phyloP scores from a whole-genome alignment of 2,113 vertebrate genomes.

The Pseudopipra pipra region DNA sequence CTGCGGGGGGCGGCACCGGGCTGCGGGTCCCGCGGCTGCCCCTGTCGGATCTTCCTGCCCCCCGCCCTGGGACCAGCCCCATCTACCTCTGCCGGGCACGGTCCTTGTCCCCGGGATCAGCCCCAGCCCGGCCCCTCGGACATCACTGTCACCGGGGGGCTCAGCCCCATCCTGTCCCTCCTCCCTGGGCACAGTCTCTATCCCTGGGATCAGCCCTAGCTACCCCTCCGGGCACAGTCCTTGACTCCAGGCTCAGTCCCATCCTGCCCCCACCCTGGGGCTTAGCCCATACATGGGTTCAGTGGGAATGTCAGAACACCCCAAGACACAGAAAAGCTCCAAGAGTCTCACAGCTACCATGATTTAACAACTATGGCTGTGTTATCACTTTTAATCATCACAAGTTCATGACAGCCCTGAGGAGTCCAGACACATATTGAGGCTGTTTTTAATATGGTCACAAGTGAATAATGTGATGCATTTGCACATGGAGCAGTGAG shows the following conservation, averaged over 20 bases:
- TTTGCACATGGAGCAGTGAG: neutral
- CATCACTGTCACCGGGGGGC: neutral
- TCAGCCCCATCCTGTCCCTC: neutral
- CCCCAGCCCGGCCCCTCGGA: neutral
- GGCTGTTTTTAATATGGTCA: neutral
- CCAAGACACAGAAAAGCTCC: neutral
- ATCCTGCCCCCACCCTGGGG: neutral
- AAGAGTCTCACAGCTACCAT: neutral
- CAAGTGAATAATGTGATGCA: slow-evolving; percentile 4
- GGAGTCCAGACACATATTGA: neutral
- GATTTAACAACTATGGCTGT: neutral
- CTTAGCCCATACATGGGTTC: neutral
- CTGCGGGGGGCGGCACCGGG: neutral
- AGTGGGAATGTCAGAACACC: neutral
- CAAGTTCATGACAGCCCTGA: neutral
- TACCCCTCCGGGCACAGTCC: neutral
- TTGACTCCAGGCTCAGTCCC: neutral
- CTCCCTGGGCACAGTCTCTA: neutral
- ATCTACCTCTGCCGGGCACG: neutral
- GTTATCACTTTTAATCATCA: neutral
- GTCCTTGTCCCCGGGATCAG: neutral
- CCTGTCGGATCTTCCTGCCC: neutral
- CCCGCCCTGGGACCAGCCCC: no score
- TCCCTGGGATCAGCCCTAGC: neutral
- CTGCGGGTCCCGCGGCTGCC: neutral